phyloP scores from a whole-genome alignment of 2,888 invertebrate genomes.

The Caenorhabditis auriculariae region DNA sequence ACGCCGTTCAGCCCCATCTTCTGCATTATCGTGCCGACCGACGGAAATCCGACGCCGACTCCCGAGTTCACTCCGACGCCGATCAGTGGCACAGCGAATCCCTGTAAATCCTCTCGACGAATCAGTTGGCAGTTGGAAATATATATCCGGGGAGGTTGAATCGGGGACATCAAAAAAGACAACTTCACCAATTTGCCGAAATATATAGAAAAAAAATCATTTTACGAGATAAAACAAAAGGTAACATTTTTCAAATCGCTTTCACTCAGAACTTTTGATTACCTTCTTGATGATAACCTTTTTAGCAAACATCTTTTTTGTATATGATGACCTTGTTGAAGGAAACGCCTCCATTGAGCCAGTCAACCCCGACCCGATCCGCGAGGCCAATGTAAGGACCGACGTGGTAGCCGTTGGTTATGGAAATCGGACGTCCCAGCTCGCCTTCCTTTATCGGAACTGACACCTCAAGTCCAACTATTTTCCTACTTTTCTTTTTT shows the following conservation, averaged over 20 bases:
- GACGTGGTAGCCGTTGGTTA: conserved; percentile 52
- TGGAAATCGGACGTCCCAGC: conserved; percentile 45
- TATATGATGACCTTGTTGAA: conserved; percentile 46
- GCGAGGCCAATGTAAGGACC: conserved; percentile 54
- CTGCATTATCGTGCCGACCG: conserved; percentile 46
- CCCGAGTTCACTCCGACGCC: conserved; percentile 54
- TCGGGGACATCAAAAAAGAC: too few species aligned
- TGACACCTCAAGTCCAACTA: conserved; percentile 23
- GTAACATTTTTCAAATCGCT: too few species aligned
- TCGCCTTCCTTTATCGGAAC: conserved; percentile 54
- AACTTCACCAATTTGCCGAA: too few species aligned
- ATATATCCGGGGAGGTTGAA: too few species aligned
- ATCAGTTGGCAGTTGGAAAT: too few species aligned
- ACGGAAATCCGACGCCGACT: conserved; percentile 52
- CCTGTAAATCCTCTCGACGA: too few species aligned
- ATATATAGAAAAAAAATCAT: too few species aligned
- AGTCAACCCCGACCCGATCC: conserved; percentile 55
- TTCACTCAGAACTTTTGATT: too few species aligned
- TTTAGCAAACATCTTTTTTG: too few species aligned
- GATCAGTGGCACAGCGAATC: conserved; percentile 50
- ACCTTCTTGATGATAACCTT: too few species aligned
- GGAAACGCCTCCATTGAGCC: conserved; percentile 54
- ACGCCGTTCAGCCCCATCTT: conserved; percentile 41
- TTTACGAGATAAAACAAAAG: too few species aligned
- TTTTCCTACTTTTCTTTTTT: not conserved